Evolutionary conservation across 2,888 invertebrate species (phyloP), one percentile per base, ranked within the genome.

Genomic region (Buathra laborator): DNA sequence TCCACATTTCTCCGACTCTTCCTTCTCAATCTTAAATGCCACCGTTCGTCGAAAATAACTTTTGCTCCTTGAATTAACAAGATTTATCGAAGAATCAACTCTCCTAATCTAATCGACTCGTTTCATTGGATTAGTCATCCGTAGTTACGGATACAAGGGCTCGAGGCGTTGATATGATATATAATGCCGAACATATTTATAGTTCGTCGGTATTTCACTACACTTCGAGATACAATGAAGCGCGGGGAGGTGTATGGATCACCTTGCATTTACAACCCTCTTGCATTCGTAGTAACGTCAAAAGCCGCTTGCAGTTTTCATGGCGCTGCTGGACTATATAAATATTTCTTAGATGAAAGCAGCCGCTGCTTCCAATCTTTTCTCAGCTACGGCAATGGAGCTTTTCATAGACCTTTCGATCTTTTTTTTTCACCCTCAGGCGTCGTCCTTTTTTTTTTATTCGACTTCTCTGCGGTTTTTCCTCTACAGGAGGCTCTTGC

Each of bases 251-350:
- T n/a, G 32, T 67, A 74, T 74, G 71, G 32, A 80, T 71, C 24
- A 7, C 43, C 19, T n/a, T 66, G 43, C 72, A 64, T 44, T 67
- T 59, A 48, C 64, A 46, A 71, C n/a, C 46, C 59, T 46, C 24
- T 37, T 37, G 14, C 19, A 68, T n/a, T 46, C 48, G 12, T n/a
- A 14, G 9, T 37, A 37, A 43, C 48, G 24, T n/a, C 68, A 62
- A 48, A 74, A 67, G 62, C 46, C 46, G 43, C 46, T 71, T 70
- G 71, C 70, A 82, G 70, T 48, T 77, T 77, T 72, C 46, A 77
- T 64, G 59, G 64, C 77, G 62, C 66, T 67, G 62, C 66, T 67
- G 48, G 48, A 82, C 56, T 77, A 71, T 67, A 82, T 66, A 72
- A 77, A 82, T 77, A 82, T 72, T 72, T 72, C 37, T 46, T 43